Evolutionary conservation across 2,888 invertebrate genomes (phyloP), one percentile per base, ranked within the genome.

Genomic region (Ctena decussata): DNA sequence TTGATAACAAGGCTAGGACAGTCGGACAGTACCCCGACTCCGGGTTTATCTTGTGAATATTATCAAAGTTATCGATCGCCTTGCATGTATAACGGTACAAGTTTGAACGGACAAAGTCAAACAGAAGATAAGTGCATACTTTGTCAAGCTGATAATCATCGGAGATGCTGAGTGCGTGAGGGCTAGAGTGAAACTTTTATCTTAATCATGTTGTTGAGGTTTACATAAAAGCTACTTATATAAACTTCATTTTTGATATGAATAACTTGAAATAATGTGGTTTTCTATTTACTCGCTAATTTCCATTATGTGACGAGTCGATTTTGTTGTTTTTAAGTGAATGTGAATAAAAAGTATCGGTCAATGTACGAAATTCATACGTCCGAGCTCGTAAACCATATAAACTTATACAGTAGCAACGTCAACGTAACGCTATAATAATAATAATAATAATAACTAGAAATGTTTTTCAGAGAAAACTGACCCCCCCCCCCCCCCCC

Each of bases 81-180:
- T 41, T 65, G 24, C 35, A 57, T 76, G 24, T 39, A 60, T 15
- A 57, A 27, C 39, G 76, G 76, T 76, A 76, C 76, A 76, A 60
- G 60, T 39, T 65, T 41, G 76, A 27, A 76, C 76, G 76, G 39
- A 60, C 76, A 76, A 76, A 76, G 76, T 76, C 65, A 60, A 53
- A 65, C 3, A 12, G 18, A 65, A 30, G 30, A 60, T 60, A 24
- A 11, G 11, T 30, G 60, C 27, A 60, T 60, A 30, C 18, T 60
- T 30, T 60, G 6, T 6, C 41, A 6, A 6, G 41, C 15, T 15
- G 60, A 60, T 60, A 60, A 60, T 21, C 1, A 65, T 65, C 65
- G 8, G 21, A 35, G 65, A 30, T 30, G 65, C 5, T 65, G 65
- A 65, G 65, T 65, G 35, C 35, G 32, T 21, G 35, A 65, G 21